Evolutionary conservation across 1,140 invertebrate species (phyloP).

Genomic region (Dysdera silvatica): DNA sequence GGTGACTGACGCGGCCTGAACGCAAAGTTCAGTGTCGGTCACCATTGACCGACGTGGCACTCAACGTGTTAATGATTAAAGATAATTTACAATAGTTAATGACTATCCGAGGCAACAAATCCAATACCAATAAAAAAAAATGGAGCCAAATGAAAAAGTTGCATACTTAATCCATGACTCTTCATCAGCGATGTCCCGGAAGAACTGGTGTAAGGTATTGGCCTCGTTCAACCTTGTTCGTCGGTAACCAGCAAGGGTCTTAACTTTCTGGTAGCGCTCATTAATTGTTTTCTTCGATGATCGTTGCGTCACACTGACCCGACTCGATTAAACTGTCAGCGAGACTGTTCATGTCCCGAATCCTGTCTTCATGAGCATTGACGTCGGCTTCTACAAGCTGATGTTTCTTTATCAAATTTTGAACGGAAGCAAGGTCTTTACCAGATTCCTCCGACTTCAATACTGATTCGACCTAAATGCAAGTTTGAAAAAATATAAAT

Average conservation of each 20-base stretch:
- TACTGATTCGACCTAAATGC: slow-evolving; percentile 65
- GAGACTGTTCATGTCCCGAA: slow-evolving; percentile 89
- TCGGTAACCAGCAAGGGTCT: slow-evolving; percentile 84
- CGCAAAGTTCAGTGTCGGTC: too few species aligned
- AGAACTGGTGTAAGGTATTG: slow-evolving; percentile 97
- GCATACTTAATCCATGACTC: slow-evolving; percentile 97
- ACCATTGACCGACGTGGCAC: too few species aligned
- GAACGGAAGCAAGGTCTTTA: slow-evolving; percentile 96
- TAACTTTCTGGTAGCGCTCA: slow-evolving; percentile 84
- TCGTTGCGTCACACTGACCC: slow-evolving; percentile 87
- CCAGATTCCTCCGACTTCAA: slow-evolving; percentile 94
- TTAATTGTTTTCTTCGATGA: slow-evolving; percentile 93
- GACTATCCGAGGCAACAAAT: not conserved
- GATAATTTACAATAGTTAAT: too few species aligned
- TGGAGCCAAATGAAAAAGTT: not conserved
- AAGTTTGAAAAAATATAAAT: not conserved
- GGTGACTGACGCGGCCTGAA: too few species aligned
- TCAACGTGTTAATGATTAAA: too few species aligned
- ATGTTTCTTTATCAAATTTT: slow-evolving; percentile 98
- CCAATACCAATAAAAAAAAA: not conserved
- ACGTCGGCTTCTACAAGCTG: slow-evolving; percentile 97
- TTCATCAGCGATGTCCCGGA: slow-evolving; percentile 98
- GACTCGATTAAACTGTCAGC: slow-evolving; percentile 88
- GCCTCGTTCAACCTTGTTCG: slow-evolving; percentile 84
- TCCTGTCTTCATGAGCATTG: slow-evolving; percentile 87